Base-by-base conservation (phyloP, 2,888 invertebrate species). In the Orchestes rusci region DNA sequence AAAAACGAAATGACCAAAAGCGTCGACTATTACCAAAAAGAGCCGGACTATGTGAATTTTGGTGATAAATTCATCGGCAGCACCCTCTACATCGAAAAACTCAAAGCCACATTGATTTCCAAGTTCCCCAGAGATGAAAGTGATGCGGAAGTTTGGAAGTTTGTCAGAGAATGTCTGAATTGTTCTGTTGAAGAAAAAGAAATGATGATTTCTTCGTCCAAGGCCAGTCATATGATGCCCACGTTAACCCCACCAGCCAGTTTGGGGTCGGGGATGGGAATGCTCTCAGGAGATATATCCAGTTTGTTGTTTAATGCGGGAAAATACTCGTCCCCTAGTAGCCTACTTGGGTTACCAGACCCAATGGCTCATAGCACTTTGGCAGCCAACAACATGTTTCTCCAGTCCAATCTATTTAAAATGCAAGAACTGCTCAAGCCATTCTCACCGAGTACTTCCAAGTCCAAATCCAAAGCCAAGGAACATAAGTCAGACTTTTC, bases 1-100 rank as follows among this genome's bases (percentile, higher is more conserved):
- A 82, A 90, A 67, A 82, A 82, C 52, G 90, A 92, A 70, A 88
- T 94, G 74, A 81, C 83, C 67, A 80, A 82, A 60, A 82, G 88
- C 60, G 82, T 86, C 10, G 86, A 89, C 55, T 92, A 90, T 67
- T 92, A 92, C 63, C 76, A 78, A 48, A 78, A 79, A 51, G 77
- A 80, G 46, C 73, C 73, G 32, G 83, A 84, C 53, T 74, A 79
- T 49, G 69, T 82, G 1, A 76, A 79, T 55, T 84, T 85, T 58
- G 71, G 71, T 35, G 76, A 83, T 8, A 79, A 72, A 51, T 86
- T 80, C 66, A 77, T 80, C 58, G 77, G 77, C 13, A 28, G 16
- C 10, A 79, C 82, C 3, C 82, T 84, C 1, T 90, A 82, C 64
- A 75, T 91, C 42, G 91, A 93, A 58, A 91, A 92, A 67, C 66